These are phyloP conservation scores for Chaenocephalus aceratus DNA, from an alignment of 2,113 vertebrate species.

Conservation along the genomic window DNA sequence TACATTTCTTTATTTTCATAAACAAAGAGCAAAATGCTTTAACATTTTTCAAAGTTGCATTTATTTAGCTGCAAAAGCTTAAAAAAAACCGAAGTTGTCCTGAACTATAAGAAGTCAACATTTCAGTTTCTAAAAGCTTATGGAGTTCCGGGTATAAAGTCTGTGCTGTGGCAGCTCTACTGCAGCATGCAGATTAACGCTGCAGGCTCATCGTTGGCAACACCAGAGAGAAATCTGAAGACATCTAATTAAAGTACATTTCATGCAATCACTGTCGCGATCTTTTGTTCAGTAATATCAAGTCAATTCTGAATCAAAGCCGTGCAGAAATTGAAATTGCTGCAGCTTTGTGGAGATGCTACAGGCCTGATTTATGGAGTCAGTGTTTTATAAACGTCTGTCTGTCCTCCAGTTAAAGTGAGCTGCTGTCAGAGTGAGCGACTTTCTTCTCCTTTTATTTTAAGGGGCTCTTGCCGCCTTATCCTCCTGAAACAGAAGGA, in stretches of 20 bases:
- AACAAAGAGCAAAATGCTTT: conserved; percentile 11
- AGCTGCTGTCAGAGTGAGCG: conserved; percentile 37
- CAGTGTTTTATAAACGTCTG: neutral
- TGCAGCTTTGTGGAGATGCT: too few relatives aligned
- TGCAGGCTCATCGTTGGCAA: neutral
- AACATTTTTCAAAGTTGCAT: neutral
- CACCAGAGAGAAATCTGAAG: neutral
- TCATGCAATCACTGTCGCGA: neutral
- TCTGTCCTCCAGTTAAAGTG: neutral
- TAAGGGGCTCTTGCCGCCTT: conserved; percentile 77
- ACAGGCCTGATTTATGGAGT: too few relatives aligned
- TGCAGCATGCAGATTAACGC: neutral
- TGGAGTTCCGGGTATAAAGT: neutral
- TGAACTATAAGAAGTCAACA: neutral
- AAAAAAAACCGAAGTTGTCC: neutral
- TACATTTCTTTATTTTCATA: conserved; percentile 67
- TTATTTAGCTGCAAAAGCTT: neutral
- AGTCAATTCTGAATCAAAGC: neutral
- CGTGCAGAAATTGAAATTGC: too few relatives aligned
- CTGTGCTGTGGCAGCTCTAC: neutral
- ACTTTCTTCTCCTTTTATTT: conserved; percentile 82
- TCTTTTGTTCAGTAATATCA: neutral
- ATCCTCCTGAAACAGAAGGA: conserved; percentile 87
- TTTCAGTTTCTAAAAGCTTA: neutral
- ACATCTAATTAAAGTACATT: neutral